A percentile compares a stretch with the other conserved stretches of the same genome.
These are phyloP conservation scores for Myotis brandtii DNA, from an alignment of 2,113 vertebrate species.

Conservation along the genomic window DNA sequence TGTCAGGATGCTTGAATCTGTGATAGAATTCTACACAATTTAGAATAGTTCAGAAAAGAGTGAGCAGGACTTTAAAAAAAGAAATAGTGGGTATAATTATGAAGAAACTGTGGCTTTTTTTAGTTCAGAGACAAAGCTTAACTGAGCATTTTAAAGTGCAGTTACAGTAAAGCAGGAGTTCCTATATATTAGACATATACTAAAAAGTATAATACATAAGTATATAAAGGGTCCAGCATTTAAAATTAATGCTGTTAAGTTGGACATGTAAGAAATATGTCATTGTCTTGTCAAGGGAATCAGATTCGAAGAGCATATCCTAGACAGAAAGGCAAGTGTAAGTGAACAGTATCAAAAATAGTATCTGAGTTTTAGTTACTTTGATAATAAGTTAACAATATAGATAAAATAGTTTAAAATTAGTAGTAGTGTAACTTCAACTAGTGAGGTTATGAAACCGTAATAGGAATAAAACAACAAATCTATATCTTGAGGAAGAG, in stretches of 20 bases:
- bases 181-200: background rate
- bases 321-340: background rate
- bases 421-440: background rate
- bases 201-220: background rate
- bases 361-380: background rate
- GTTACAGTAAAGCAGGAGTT: background rate
- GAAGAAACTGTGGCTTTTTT: background rate
- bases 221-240: constrained; percentile 13
- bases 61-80: constrained; percentile 1
- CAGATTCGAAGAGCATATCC: background rate
- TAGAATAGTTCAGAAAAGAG: constrained; percentile 18
- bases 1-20: background rate
- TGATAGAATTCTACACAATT: background rate
- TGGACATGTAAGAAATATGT: background rate
- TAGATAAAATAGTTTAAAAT: constrained; percentile 24
- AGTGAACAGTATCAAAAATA: constrained; percentile 15
- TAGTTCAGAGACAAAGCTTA: constrained; percentile 2
- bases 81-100: background rate
- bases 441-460: constrained; percentile 41
- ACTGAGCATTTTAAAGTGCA: constrained; percentile 16
- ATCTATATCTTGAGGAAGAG: constrained; percentile 11
- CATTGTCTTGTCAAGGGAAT: constrained; percentile 38
- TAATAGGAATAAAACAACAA: constrained; percentile 43
- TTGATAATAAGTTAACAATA: background rate
- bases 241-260: constrained; percentile 15